These are phyloP conservation scores for Tylochromis polylepis DNA, from an alignment of 2,113 vertebrate species.

Conservation along the genomic window DNA sequence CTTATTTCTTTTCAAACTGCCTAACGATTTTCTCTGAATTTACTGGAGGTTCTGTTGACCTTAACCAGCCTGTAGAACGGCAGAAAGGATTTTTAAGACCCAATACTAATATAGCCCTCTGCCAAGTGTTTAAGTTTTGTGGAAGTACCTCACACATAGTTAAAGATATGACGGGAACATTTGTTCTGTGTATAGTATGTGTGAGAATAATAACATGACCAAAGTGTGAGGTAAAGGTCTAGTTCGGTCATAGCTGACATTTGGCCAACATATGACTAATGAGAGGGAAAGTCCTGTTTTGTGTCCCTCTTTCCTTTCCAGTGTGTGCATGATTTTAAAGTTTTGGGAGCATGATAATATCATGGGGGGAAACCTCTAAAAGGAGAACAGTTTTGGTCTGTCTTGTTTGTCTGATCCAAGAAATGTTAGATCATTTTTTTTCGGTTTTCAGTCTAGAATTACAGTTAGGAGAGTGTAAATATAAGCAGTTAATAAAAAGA, in stretches of 20 bases:
- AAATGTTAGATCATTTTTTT: not conserved
- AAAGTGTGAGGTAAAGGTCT: not conserved
- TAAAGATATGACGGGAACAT: not conserved
- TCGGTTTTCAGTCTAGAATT: not conserved
- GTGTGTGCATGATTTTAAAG: not conserved
- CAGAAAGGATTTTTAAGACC: not conserved
- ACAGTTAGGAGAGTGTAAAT: not conserved
- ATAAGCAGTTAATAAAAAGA: not conserved
- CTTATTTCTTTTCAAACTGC: not conserved
- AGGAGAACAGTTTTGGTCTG: not conserved
- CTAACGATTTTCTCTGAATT: not conserved
- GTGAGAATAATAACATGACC: not conserved
- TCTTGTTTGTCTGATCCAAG: not conserved
- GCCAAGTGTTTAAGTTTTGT: not conserved
- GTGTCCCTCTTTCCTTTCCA: not conserved
- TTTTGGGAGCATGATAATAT: not conserved
- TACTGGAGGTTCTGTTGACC: not conserved
- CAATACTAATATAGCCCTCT: not conserved
- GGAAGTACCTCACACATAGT: not conserved
- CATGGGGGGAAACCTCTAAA: not conserved
- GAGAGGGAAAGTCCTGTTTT: constrained; percentile 25
- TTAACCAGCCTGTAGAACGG: not conserved
- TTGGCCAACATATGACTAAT: not conserved
- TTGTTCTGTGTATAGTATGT: not conserved
- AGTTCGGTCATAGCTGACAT: not conserved